Conservation (phyloP, 2,797 vertebrate species). For the Dipus sagitta region DNA sequence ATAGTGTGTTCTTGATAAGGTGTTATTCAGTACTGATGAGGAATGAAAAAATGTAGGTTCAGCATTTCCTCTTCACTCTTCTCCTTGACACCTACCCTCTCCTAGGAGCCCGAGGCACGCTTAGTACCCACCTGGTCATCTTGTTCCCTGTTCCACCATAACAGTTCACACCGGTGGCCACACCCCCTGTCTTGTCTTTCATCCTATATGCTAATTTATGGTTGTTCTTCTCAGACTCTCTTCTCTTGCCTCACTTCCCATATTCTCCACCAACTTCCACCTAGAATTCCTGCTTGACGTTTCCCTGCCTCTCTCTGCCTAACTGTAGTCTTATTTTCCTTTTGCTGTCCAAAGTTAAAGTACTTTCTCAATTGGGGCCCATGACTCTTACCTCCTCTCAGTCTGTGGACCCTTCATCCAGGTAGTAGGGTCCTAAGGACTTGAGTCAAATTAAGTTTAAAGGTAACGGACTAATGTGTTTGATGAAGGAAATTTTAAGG, state of each 20-base stretch:
- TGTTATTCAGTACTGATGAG: neutral
- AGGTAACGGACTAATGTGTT: too few species aligned
- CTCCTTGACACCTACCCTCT: neutral
- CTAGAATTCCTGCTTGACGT: neutral
- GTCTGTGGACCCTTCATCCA: neutral
- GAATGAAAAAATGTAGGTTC: neutral
- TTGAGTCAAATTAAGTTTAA: too few species aligned
- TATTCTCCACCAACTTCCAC: neutral
- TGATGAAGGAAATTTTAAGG: too few species aligned
- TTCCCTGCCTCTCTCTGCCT: neutral
- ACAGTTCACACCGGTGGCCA: neutral
- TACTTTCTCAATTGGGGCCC: neutral
- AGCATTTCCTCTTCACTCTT: neutral
- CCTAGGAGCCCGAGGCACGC: neutral
- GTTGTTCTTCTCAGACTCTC: neutral
- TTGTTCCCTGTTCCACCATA: neutral
- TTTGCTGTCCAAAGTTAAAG: neutral
- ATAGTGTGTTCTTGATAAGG: neutral
- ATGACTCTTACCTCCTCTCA: neutral
- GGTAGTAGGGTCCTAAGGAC: neutral
- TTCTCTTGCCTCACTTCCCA: neutral
- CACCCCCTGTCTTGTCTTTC: neutral
- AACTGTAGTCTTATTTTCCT: neutral
- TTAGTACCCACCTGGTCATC: fast-evolving
- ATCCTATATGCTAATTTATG: neutral